Base-by-base conservation (phyloP, 2,113 vertebrate species). In the Alouatta palliata region DNA sequence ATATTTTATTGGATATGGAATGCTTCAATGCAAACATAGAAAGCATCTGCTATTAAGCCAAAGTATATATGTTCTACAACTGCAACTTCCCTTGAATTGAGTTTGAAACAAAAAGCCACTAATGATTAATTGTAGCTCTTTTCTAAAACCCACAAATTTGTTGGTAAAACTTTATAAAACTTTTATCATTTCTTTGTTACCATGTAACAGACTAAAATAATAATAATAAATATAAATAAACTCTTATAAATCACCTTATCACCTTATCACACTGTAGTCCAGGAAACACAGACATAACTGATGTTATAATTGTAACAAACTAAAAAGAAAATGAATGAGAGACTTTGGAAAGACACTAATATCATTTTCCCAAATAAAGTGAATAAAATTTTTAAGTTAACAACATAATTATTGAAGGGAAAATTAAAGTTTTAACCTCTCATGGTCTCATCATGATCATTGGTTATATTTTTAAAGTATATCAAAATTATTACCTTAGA, bases 401-500 rank as follows among this genome's bases (percentile, higher is more conserved):
- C 75, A 91, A 56, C 6, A n/a, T 75, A 84, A 37, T 56, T 56
- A 90, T 27, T 81, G 37, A 87, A 80, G 54, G n/a, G 27, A 64
- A 79, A 84, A 85, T 82, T 61, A 71, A 58, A 45, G 21, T 37
- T n/a, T 56, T 66, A 88, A 35, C n/a, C 32, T 66, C 47, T 45
- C 71, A 56, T 37, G 32, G 56, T 79, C 32, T 87, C 56, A 61
- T 40, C 45, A 54, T 54, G 35, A 80, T 91, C 4, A 9, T 30
- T 58, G 27, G 5, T 54, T 64, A 77, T 66, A 82, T 90, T 90
- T 92, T 97, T 85, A 95, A 92, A 82, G 70, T 89, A 58, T 1
- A 49, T 27, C 49, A 37, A 76, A 86, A 61, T 87, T 95, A 45
- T 87, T 87, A 85, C 88, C 64, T 25, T 87, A 54, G 47, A 88